Evolutionary conservation across 2,797 vertebrate species (phyloP).

Genomic region (Notolepis coatsorum): DNA sequence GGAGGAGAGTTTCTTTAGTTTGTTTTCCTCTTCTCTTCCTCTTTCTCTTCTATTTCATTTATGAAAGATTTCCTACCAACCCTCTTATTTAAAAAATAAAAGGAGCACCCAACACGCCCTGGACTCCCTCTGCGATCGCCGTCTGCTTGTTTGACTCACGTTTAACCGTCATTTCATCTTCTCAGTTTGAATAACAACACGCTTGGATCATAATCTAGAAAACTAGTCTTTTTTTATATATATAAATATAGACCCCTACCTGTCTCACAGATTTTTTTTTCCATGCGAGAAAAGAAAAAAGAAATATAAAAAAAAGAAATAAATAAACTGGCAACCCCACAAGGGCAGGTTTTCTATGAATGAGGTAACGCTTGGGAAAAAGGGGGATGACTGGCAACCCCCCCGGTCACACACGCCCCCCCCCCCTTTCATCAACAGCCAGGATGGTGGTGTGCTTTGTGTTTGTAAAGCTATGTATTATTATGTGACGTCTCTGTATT

Average conservation of each 20-base stretch:
- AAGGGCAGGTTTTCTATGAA: constrained; percentile 57
- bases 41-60: constrained; percentile 50
- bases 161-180: constrained; percentile 37
- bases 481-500: constrained; percentile 89
- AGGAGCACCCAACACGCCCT: constrained; percentile 34
- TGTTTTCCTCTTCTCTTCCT: too few species aligned
- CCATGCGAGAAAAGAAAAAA: too few species aligned
- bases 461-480: constrained; percentile 90
- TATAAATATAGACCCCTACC: constrained; percentile 4
- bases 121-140: constrained; percentile 42
- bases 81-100: constrained; percentile 49
- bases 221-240: constrained; percentile 20
- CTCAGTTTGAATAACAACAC: constrained; percentile 38
- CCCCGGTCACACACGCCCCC: constrained; percentile 25
- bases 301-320: not conserved
- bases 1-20: constrained; percentile 45
- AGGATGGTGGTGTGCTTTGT: constrained; percentile 85
- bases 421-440: constrained; percentile 62
- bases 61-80: constrained; percentile 52
- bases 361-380: constrained; percentile 35
- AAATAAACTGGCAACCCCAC: constrained; percentile 36
- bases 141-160: not conserved
- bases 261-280: constrained; percentile 40
- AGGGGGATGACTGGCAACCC: constrained; percentile 52
- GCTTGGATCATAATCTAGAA: constrained; percentile 54